Evolutionary conservation across 2,113 vertebrate species (phyloP).

Genomic region (Neopipo cinnamomea): DNA sequence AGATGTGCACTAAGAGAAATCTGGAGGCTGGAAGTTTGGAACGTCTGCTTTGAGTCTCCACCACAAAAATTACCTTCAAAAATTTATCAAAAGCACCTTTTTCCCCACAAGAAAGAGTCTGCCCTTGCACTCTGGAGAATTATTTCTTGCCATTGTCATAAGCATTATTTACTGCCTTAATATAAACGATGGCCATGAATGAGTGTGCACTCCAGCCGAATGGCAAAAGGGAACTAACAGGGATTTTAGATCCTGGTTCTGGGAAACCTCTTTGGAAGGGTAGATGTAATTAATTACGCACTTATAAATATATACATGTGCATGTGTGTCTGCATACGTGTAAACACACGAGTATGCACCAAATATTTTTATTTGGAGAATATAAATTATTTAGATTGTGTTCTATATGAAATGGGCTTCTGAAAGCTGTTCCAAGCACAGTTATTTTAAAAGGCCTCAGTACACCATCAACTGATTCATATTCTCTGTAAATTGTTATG

Average conservation of each 20-base stretch:
- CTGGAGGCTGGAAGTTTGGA: background rate
- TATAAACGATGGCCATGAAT: background rate
- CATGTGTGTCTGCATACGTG: background rate
- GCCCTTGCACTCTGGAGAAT: background rate
- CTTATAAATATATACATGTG: background rate
- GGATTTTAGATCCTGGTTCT: background rate
- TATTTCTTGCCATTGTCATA: background rate
- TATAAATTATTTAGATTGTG: background rate
- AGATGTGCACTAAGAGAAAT: background rate
- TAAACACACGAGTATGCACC: background rate
- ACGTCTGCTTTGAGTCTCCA: background rate
- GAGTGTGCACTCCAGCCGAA: background rate
- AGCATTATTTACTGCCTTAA: background rate
- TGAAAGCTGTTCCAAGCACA: background rate
- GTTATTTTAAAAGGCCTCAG: background rate
- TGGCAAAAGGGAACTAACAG: background rate
- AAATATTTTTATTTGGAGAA: background rate
- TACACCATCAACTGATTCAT: background rate
- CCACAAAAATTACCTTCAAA: background rate
- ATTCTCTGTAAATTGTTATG: background rate
- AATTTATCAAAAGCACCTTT: background rate
- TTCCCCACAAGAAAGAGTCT: background rate
- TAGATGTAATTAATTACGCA: background rate
- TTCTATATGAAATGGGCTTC: background rate
- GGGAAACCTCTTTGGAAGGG: background rate